A percentile compares a stretch with the other conserved stretches of the same genome.
Conservation (phyloP, 53 echinoderm and acorn worm genomes). For the Arbacia lixula region DNA sequence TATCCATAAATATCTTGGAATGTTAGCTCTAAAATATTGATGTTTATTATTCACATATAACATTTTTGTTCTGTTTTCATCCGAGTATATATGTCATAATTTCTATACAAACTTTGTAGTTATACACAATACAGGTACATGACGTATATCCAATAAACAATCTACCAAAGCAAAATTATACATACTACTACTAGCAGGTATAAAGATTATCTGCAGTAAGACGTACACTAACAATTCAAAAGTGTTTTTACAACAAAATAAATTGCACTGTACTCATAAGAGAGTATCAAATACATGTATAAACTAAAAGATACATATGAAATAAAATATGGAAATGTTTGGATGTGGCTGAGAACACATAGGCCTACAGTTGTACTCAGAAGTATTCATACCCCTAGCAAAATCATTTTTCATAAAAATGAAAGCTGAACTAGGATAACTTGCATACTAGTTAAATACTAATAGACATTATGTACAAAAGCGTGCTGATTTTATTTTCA, state of each 20-base stretch:
- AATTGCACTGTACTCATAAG: no score
- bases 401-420: background rate
- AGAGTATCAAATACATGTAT: no score
- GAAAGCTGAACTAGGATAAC: background rate
- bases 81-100: conserved; percentile 15
- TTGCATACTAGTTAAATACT: background rate
- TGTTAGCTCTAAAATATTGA: no score
- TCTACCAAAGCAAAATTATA: background rate
- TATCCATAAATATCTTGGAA: no score
- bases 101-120: conserved; percentile 5
- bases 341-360: no score
- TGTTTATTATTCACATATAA: no score
- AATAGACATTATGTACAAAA: background rate
- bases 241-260: no score
- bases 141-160: background rate
- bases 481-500: background rate
- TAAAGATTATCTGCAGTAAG: background rate
- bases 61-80: conserved; percentile 20
- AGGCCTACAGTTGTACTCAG: background rate
- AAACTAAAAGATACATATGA: no score
- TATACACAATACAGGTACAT: background rate
- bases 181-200: background rate
- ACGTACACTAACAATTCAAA: no score
- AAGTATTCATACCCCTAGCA: background rate
- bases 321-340: no score